Evolutionary conservation across 2,888 invertebrate genomes (phyloP).

Genomic region (Epirrhoe alternata): DNA sequence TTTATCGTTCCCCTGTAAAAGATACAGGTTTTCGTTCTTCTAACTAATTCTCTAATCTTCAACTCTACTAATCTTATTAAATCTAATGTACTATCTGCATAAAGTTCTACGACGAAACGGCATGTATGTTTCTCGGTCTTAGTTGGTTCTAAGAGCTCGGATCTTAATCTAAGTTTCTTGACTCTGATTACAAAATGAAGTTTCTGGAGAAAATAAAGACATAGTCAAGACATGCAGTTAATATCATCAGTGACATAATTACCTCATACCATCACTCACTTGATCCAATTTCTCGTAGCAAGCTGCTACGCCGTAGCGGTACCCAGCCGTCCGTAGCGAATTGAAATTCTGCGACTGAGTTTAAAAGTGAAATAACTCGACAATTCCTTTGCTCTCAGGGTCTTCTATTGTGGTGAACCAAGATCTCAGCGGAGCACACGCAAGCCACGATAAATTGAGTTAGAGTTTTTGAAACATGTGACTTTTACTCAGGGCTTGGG

Average conservation of each 20-base stretch:
- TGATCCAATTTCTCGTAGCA: slow-evolving; percentile 15
- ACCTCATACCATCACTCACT: background rate
- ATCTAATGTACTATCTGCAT: background rate
- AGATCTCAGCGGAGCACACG: background rate
- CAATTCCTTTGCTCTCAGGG: slow-evolving; percentile 5
- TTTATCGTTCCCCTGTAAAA: background rate
- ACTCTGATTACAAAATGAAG: background rate
- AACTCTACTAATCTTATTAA: background rate
- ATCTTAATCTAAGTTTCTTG: background rate
- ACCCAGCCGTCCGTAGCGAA: background rate
- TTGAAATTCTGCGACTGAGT: slow-evolving; percentile 10
- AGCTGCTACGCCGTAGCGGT: slow-evolving; percentile 15
- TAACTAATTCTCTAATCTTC: background rate
- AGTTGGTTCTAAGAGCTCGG: background rate
- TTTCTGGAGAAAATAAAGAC: background rate
- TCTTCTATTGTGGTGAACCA: background rate
- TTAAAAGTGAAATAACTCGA: slow-evolving; percentile 3
- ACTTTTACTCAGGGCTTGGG: slow-evolving; percentile 7
- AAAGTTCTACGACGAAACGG: background rate
- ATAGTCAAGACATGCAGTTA: background rate
- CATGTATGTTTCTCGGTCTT: background rate
- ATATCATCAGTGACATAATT: background rate
- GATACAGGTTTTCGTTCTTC: background rate
- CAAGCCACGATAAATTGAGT: slow-evolving; percentile 12
- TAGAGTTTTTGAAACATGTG: slow-evolving; percentile 12